Evolutionary conservation across 1,140 invertebrate genomes (phyloP), one percentile per base, ranked within the genome.

Genomic region (Stenopsyche tienmushanensis): DNA sequence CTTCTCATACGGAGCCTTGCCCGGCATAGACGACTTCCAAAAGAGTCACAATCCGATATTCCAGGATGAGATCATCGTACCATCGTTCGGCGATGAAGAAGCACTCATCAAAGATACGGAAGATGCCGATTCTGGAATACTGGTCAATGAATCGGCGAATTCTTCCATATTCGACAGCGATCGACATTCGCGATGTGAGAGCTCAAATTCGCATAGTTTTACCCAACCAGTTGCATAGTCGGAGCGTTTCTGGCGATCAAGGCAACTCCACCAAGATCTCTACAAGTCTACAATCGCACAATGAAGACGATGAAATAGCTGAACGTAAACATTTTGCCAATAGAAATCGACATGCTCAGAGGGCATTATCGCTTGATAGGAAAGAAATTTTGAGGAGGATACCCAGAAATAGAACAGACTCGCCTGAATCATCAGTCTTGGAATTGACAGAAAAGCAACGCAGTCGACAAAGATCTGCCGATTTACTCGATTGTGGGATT

Each of bases 101-200:
- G 75, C 77, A 47, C 81, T 80, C 54, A 79, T 82, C 71, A 78
- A 81, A 71, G 80, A 82, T 65, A 78, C 78, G 54, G 86, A 89
- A 73, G 88, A 90, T 73, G 85, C 86, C 45, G 89, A 91, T 73
- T 90, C 88, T 21, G 89, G 89, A 8, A 91, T 91, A 66, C 76
- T 90, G 71, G 85, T 90, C 65, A 90, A 88, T 71, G 86, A 87
- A 71, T 88, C 87, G 0, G 85, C 86, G 3, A 86, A 83, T 23
- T 86, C 85, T 39, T 88, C 86, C 0, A 77, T 88, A 21, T 82
- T 87, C 59, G 87, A 88, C 44, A 85, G 85, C 71, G 79, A 84
- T 29, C 82, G 83, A 72, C 77, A 79, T 2, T 78, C 80, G n/a
- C 72, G 79, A 0, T 84, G 82, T 72, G 82, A 83, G 49, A 82